Percentiles rank a stretch among this genome's conserved stretches.
phyloP scores from a whole-genome alignment of 2,888 invertebrate species.

The Troglohyphantes excavatus region DNA sequence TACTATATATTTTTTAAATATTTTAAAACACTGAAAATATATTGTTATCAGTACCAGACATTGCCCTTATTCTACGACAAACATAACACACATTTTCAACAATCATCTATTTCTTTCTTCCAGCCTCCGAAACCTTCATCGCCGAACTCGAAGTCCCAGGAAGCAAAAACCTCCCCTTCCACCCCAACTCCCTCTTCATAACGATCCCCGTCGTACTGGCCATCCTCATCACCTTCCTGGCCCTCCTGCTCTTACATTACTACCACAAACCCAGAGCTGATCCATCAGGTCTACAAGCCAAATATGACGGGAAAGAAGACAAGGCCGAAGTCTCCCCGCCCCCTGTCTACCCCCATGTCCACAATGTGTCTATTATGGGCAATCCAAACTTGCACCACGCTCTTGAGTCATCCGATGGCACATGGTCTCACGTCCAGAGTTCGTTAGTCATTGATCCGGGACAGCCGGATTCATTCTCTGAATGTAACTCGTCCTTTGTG shows the following conservation, averaged over 20 bases:
- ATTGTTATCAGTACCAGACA: no score
- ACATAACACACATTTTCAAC: no score
- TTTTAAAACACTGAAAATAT: no score
- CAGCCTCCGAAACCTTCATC: constrained; percentile 60
- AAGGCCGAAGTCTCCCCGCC: constrained; percentile 31
- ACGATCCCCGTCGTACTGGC: constrained; percentile 52
- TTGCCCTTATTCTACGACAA: no score
- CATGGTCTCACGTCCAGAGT: constrained; percentile 72
- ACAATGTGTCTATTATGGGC: constrained; percentile 49
- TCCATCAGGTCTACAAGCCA: constrained; percentile 36
- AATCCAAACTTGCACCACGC: constrained; percentile 52
- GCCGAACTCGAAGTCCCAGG: constrained; percentile 44
- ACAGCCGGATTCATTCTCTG: constrained; percentile 71
- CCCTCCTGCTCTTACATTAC: constrained; percentile 42
- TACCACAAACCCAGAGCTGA: constrained; percentile 23
- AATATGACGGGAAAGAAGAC: constrained; percentile 17
- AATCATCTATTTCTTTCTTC: neutral
- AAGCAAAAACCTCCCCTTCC: constrained; percentile 2
- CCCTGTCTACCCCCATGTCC: constrained; percentile 11
- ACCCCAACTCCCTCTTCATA: constrained; percentile 52
- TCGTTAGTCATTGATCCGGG: constrained; percentile 66
- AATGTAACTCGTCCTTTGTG: constrained; percentile 72
- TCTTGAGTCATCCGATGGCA: constrained; percentile 64
- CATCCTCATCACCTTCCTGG: constrained; percentile 50
- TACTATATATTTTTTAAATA: no score